These are phyloP conservation scores for Echinometra lucunter DNA, from an alignment of 53 echinoderm and acorn worm genomes.

Conservation along the genomic window DNA sequence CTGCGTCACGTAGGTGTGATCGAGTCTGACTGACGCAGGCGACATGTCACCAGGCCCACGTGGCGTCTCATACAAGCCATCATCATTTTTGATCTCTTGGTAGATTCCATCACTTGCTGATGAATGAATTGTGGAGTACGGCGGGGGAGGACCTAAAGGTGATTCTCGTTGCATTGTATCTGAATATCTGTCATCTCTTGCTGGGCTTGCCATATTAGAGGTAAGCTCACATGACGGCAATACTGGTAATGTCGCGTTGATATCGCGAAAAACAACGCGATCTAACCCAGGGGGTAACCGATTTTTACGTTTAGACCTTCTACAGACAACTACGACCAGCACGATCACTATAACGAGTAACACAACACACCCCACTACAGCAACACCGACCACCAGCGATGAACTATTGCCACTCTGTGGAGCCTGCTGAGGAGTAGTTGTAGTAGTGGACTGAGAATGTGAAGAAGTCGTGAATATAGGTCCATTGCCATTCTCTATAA, in stretches of 20 bases:
- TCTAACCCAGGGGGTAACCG: neutral
- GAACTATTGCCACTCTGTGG: neutral
- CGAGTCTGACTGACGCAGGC: neutral
- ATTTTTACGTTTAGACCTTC: slow-evolving; percentile 12
- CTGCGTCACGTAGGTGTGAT: slow-evolving; percentile 20
- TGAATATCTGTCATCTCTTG: neutral
- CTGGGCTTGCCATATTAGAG: neutral
- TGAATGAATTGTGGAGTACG: neutral
- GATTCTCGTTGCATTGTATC: neutral
- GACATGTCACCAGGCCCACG: neutral
- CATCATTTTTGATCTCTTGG: slow-evolving; percentile 2
- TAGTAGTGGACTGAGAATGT: neutral
- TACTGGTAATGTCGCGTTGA: neutral
- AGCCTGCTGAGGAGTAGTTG: neutral
- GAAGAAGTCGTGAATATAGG: neutral
- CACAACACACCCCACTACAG: neutral
- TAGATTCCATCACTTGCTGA: neutral
- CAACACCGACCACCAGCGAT: neutral
- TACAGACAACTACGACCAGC: neutral
- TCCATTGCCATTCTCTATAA: neutral
- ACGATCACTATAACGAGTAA: neutral
- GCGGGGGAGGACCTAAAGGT: slow-evolving; percentile 10
- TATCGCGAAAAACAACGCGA: neutral
- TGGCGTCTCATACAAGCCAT: neutral
- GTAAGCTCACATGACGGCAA: neutral